Evolutionary conservation across 1,140 invertebrate species (phyloP).

Genomic region (Panagrolaimus sp.): DNA sequence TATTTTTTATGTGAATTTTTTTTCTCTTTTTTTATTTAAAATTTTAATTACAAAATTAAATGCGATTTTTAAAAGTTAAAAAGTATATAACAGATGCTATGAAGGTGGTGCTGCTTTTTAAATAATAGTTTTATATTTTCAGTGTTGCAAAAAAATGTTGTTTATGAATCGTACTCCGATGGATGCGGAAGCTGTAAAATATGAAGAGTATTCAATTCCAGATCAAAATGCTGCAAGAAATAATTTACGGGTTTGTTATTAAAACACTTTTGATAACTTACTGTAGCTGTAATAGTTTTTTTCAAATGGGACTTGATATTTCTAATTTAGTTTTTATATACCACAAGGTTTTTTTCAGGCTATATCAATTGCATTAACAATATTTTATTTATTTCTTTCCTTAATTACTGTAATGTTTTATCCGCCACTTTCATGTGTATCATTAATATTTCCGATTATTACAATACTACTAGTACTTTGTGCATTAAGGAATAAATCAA

Average conservation of each 20-base stretch:
- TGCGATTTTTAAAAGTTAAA: too few relatives aligned
- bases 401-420: not conserved
- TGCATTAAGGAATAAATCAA: not conserved
- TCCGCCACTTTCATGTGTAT: not conserved
- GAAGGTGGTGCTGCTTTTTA: too few relatives aligned
- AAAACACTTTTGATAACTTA: not conserved
- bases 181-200: not conserved
- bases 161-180: constrained; percentile 9
- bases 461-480: not conserved
- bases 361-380: constrained; percentile 3
- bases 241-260: not conserved
- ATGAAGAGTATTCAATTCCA: not conserved
- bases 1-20: too few relatives aligned
- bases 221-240: constrained; percentile 8
- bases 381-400: not conserved
- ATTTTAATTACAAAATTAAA: too few relatives aligned
- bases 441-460: not conserved
- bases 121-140: too few relatives aligned
- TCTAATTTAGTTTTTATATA: too few relatives aligned
- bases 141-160: not conserved
- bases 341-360: not conserved
- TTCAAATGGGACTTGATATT: too few relatives aligned
- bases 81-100: too few relatives aligned
- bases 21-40: too few relatives aligned
- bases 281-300: too few relatives aligned